Evolutionary conservation across 2,797 vertebrate genomes (phyloP).

Genomic region (Picus viridis): DNA sequence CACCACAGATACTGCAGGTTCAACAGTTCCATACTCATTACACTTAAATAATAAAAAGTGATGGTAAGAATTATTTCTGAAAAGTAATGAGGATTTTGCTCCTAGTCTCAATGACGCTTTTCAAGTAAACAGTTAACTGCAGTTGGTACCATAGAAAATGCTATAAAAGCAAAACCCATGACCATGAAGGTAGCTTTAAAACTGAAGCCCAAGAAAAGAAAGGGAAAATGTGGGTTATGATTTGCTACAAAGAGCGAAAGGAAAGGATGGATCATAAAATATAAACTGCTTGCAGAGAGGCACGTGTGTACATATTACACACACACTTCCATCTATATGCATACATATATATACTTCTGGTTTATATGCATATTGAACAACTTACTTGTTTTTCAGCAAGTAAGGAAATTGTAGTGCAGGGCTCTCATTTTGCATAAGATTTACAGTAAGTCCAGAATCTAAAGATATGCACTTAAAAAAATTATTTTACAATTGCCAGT

Average conservation of each 20-base stretch:
- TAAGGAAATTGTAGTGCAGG: background rate
- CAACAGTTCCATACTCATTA: background rate
- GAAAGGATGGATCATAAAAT: background rate
- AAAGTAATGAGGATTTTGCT: background rate
- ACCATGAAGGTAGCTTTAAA: background rate
- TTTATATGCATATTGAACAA: background rate
- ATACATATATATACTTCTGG: background rate
- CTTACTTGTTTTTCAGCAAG: background rate
- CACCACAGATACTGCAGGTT: background rate
- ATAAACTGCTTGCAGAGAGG: background rate
- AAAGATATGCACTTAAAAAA: background rate
- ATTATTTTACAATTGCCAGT: background rate
- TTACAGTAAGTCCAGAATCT: background rate
- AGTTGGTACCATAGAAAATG: background rate
- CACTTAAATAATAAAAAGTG: background rate
- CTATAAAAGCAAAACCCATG: background rate
- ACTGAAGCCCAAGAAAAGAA: background rate
- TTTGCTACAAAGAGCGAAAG: background rate
- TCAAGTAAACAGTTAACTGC: slow-evolving; percentile 7
- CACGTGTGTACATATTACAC: background rate
- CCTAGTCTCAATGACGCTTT: background rate
- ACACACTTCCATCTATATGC: background rate
- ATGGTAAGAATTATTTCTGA: background rate
- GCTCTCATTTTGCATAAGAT: background rate
- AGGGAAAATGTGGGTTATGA: background rate